Evolutionary conservation across 2,113 vertebrate species (phyloP), one percentile per base, ranked within the genome.

Genomic region (Halichoeres trimaculatus): DNA sequence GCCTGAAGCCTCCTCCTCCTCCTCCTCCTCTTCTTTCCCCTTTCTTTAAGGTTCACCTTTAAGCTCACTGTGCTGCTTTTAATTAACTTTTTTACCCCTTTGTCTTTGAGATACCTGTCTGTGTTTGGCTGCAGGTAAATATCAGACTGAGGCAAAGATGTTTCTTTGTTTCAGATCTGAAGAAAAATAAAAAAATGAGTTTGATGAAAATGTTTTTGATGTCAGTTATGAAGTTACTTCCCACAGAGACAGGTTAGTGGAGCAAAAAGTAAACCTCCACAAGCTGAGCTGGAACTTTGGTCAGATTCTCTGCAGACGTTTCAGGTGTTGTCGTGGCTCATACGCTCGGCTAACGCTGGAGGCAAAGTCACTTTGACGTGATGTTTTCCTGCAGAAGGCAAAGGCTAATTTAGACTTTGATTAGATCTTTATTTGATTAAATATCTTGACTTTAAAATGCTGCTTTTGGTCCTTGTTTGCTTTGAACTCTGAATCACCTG

Each of bases 1-100:
- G 30, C 30, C 30, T 30, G 30, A 30, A 30, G 30, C 30, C 36
- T 10, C 45, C 17, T 3, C 43, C 3, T 1, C 40, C 40, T 9
- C 30, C 41, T 0, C 36, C 20, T 6, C 22, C 40, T 8, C 24
- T 17, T 16, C 19, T 47, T 38, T 20, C 57, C 69, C 47, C 20
- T 45, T 57, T 92, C 87, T 89, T 75, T 89, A 90, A 91, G 72
- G 67, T 86, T 94, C 92, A 94, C 93, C 93, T 93, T 93, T 91
- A 87, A 92, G 84, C 86, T 85, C 83, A 26, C 53, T 81, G 83
- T 53, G 56, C 67, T 58, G 26, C 50, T 86, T 92, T 93, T 92
- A 92, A 94, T 94, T 91, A 93, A 92, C 87, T 89, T 93, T 87
- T 85, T 69, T 85, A 41, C 50, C 65, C 73, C 72, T 66, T 66